These are phyloP conservation scores for Rhogogaster chlorosoma DNA, from an alignment of 2,888 invertebrate genomes.

Conservation along the genomic window DNA sequence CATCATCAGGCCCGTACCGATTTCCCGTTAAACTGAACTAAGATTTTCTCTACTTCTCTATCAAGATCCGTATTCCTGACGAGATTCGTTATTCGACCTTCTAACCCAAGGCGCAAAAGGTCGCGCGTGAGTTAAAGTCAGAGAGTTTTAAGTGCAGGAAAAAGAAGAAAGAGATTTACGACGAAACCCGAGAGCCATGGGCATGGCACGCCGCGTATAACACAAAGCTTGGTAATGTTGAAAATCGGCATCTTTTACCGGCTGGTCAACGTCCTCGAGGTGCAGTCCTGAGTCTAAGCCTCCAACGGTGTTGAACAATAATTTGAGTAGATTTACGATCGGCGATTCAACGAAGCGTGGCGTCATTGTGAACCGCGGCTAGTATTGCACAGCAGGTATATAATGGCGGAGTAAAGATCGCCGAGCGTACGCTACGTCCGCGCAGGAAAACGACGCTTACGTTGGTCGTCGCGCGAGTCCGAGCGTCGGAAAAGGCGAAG, in stretches of 20 bases:
- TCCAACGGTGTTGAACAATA: constrained; percentile 46
- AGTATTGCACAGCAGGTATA: constrained; percentile 36
- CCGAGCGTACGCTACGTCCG: not conserved
- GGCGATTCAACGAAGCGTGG: constrained; percentile 47
- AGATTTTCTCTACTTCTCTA: not conserved
- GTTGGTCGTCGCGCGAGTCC: not conserved
- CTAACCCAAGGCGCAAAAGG: constrained; percentile 58
- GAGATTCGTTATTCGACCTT: not conserved
- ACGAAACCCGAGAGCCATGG: constrained; percentile 51
- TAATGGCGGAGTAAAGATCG: not conserved
- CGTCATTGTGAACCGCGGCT: constrained; percentile 33
- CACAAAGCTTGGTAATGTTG: constrained; percentile 34
- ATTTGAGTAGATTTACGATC: constrained; percentile 47
- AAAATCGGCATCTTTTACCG: constrained; percentile 38
- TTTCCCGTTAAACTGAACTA: not conserved
- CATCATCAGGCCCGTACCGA: not conserved
- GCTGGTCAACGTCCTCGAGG: not conserved
- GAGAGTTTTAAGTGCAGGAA: constrained; percentile 66
- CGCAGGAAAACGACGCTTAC: constrained; percentile 7
- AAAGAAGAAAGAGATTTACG: constrained; percentile 74
- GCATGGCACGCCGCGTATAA: constrained; percentile 11
- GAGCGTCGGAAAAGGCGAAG: not conserved
- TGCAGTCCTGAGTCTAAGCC: constrained; percentile 1
- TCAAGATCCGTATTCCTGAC: not conserved
- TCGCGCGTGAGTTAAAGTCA: constrained; percentile 67